phyloP scores from a whole-genome alignment of 2,888 invertebrate genomes.

The Aleiodes leptofemur region DNA sequence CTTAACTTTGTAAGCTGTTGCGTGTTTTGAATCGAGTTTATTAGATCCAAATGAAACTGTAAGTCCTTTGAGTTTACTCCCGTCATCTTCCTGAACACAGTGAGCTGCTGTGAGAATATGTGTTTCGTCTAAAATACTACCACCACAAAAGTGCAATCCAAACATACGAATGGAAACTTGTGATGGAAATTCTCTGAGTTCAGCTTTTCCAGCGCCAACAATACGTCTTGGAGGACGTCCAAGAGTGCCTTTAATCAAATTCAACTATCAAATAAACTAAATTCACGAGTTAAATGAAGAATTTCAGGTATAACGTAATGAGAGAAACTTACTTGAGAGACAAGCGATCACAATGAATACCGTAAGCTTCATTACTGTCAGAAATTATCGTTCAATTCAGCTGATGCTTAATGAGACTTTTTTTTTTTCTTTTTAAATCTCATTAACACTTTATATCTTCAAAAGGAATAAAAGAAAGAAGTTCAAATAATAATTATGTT shows the following conservation, averaged over 20 bases:
- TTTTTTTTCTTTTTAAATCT: too few relatives aligned
- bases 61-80: not conserved
- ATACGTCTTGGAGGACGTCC: slow-evolving; percentile 32
- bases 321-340: too few relatives aligned
- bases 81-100: slow-evolving; percentile 37
- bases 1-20: not conserved
- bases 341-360: too few relatives aligned
- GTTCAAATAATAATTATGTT: too few relatives aligned
- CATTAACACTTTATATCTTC: too few relatives aligned
- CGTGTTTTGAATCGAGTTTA: not conserved
- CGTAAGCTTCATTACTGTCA: too few relatives aligned
- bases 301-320: too few relatives aligned
- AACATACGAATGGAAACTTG: slow-evolving; percentile 54
- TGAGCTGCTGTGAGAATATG: slow-evolving; percentile 58
- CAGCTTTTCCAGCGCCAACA: slow-evolving; percentile 53
- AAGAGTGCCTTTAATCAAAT: not conserved
- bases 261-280: not conserved
- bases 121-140: slow-evolving; percentile 51
- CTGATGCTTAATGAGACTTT: too few relatives aligned
- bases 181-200: slow-evolving; percentile 53
- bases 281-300: too few relatives aligned
- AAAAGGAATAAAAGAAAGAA: too few relatives aligned
- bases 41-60: not conserved
- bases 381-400: too few relatives aligned
- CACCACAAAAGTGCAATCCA: slow-evolving; percentile 53